Base-by-base conservation (phyloP, 2,797 vertebrate species). In the Antrozous pallidus region DNA sequence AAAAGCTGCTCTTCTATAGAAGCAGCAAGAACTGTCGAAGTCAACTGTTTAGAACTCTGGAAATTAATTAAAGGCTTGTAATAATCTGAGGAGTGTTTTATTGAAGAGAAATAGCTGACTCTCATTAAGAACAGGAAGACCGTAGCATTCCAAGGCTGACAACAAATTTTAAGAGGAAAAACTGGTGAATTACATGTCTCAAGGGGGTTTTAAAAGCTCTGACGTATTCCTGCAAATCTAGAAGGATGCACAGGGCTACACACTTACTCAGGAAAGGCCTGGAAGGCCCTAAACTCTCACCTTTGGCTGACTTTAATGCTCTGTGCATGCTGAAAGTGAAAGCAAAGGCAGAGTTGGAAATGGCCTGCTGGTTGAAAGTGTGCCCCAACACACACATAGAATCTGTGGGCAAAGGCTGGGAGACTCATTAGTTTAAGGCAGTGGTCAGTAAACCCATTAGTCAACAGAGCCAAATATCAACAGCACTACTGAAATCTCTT, bases 151-250 rank as follows among this genome's bases (percentile, higher is more conserved):
- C 33, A 80, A 89, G 38, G 24, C n/a, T 92, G 56, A 67, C 20
- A 24, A 70, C 47, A 73, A 78, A 91, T 63, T 12, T 16, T 28
- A 67, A 91, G 70, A 90, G 65, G 74, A 71, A 88, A 91, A 91
- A 42, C 24, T 31, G 33, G 49, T 75, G 7, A 79, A 49, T 31
- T 40, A n/a, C 9, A 24, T 63, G 18, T n/a, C 38, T 79, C 3
- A 12, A 81, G 26, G 22, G 18, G 28, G 2, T 58, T 84, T 40
- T 61, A 36, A 67, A 65, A 86, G 36, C 22, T 84, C 14, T 75
- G 18, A 58, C 4, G 3, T 92, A n/a, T 75, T 83, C 70, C 20
- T 65, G 8, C 18, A 83, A 58, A 65, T 81, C 45, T 65, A 73
- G 61, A 71, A 70, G 49, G 9, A 18, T 20, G 31, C 20, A 26